These are phyloP conservation scores for Archaeoteleia sp. DNA, from an alignment of 2,888 invertebrate species.

Conservation along the genomic window DNA sequence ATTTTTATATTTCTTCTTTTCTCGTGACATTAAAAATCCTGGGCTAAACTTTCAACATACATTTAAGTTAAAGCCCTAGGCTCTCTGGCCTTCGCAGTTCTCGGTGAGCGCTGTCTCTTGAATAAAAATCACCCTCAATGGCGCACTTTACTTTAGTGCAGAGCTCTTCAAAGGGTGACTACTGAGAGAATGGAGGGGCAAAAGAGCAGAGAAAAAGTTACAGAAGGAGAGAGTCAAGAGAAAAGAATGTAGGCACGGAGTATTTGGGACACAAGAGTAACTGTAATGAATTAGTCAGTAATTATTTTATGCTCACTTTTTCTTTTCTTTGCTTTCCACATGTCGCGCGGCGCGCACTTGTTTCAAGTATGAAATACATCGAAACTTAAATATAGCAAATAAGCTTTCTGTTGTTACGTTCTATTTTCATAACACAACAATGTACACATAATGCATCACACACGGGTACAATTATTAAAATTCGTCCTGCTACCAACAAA, in stretches of 20 bases:
- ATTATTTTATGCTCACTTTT: slow-evolving; percentile 29
- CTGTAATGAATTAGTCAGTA: slow-evolving; percentile 55
- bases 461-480: too few species aligned
- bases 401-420: too few species aligned
- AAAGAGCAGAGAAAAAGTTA: slow-evolving; percentile 53
- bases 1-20: slow-evolving; percentile 70
- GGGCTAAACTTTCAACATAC: slow-evolving; percentile 71
- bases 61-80: slow-evolving; percentile 70
- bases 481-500: too few species aligned
- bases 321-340: neutral
- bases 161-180: slow-evolving; percentile 59
- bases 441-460: too few species aligned
- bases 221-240: slow-evolving; percentile 42
- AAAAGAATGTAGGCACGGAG: slow-evolving; percentile 40
- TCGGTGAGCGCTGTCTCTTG: slow-evolving; percentile 70
- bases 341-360: too few species aligned
- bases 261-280: slow-evolving; percentile 60
- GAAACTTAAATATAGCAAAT: too few species aligned
- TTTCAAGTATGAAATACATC: too few species aligned
- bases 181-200: slow-evolving; percentile 56
- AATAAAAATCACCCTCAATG: slow-evolving; percentile 74
- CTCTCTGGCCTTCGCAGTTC: slow-evolving; percentile 57
- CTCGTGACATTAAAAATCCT: slow-evolving; percentile 70
- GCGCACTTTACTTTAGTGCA: slow-evolving; percentile 69
- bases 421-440: too few species aligned